Conservation (phyloP, 2,113 vertebrate species). For the Elephantulus edwardii region DNA sequence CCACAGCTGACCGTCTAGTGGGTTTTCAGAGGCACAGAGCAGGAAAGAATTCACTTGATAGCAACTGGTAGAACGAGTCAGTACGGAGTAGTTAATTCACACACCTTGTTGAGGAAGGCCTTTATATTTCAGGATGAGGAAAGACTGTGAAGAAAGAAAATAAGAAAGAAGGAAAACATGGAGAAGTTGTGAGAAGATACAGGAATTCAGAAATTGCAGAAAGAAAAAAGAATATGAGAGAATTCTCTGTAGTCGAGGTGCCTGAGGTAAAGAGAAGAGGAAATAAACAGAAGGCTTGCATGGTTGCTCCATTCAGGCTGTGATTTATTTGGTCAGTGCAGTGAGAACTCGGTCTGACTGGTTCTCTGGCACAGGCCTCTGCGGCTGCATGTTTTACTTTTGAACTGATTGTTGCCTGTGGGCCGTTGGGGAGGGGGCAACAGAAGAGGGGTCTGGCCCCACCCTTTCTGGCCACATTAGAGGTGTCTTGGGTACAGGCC, state of each 20-base stretch:
- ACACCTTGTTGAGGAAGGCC: neutral
- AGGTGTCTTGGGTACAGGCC: neutral
- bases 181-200: neutral
- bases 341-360: neutral
- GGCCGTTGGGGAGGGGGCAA: neutral
- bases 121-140: neutral
- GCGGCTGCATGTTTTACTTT: neutral
- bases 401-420: neutral
- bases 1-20: no score
- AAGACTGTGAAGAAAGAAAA: neutral
- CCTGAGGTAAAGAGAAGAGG: neutral
- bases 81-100: neutral
- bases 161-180: neutral
- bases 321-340: neutral
- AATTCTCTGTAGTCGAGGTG: neutral
- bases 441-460: neutral
- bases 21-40: no score
- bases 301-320: fast-evolving
- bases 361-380: neutral
- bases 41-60: neutral
- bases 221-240: neutral
- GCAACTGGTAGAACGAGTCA: neutral
- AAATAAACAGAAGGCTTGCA: neutral
- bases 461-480: neutral
- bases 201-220: neutral